Conservation (phyloP, 2,797 vertebrate species). For the Alca torda region DNA sequence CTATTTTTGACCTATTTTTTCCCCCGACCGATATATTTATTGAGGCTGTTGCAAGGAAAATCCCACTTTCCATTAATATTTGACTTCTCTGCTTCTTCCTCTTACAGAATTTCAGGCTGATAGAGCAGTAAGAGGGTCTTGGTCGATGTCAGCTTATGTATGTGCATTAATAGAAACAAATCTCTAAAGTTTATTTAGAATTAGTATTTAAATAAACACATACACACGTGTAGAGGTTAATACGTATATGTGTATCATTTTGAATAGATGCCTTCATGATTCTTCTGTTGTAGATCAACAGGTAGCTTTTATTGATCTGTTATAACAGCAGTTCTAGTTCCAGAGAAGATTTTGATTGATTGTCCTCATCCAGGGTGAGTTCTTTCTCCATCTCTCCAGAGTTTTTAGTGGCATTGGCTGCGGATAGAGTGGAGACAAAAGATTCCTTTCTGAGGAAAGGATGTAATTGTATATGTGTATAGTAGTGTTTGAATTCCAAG, state of each 20-base stretch:
- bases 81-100: not conserved
- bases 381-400: slow-evolving; percentile 11
- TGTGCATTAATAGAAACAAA: not conserved
- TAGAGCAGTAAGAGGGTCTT: not conserved
- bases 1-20: slow-evolving; percentile 48
- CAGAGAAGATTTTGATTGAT: slow-evolving; percentile 62
- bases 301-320: slow-evolving; percentile 49
- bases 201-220: not conserved
- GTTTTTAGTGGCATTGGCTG: not conserved
- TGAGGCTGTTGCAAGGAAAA: slow-evolving; percentile 24
- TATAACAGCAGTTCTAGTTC: slow-evolving; percentile 38
- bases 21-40: slow-evolving; percentile 14
- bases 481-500: not conserved
- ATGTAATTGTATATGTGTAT: not conserved
- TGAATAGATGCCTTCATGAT: not conserved
- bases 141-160: not conserved
- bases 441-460: not conserved
- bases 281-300: slow-evolving; percentile 13
- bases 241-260: not conserved
- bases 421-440: not conserved
- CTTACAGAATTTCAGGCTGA: not conserved
- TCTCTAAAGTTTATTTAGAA: not conserved
- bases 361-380: slow-evolving; percentile 41
- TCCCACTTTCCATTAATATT: slow-evolving; percentile 16
- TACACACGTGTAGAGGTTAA: not conserved